Evolutionary conservation across 2,113 vertebrate genomes (phyloP).

Genomic region (Ammodramus savannarum): DNA sequence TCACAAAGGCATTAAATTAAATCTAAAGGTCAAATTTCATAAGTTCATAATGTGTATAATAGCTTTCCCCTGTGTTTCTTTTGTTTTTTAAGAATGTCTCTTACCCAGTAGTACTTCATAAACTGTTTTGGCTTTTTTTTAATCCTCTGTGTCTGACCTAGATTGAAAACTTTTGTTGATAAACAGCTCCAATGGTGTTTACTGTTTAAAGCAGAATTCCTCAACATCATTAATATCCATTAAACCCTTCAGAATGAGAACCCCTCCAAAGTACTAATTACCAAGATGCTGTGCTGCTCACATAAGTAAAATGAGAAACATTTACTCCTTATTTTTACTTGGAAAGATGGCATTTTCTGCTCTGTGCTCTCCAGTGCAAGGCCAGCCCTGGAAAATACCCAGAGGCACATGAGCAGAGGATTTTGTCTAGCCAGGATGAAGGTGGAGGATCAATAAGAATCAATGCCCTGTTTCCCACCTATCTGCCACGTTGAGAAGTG

Average conservation of each 20-base stretch:
- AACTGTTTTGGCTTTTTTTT: neutral
- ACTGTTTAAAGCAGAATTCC: neutral
- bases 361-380: neutral
- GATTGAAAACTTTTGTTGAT: neutral
- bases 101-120: neutral
- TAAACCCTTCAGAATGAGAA: conserved; percentile 2
- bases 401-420: neutral
- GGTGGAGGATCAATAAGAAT: neutral
- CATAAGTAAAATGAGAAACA: neutral
- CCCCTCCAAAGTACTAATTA: neutral
- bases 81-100: neutral
- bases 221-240: neutral
- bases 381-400: neutral
- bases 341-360: neutral
- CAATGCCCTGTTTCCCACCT: neutral
- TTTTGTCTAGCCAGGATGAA: neutral
- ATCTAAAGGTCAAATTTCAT: neutral
- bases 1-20: neutral
- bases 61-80: neutral
- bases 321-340: neutral
- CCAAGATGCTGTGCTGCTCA: neutral
- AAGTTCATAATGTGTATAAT: neutral
- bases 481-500: neutral
- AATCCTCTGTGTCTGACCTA: neutral
- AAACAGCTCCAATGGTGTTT: neutral